Evolutionary conservation across 2,797 vertebrate species (phyloP), one percentile per base, ranked within the genome.

Genomic region (Amblyopsis hoosieri): DNA sequence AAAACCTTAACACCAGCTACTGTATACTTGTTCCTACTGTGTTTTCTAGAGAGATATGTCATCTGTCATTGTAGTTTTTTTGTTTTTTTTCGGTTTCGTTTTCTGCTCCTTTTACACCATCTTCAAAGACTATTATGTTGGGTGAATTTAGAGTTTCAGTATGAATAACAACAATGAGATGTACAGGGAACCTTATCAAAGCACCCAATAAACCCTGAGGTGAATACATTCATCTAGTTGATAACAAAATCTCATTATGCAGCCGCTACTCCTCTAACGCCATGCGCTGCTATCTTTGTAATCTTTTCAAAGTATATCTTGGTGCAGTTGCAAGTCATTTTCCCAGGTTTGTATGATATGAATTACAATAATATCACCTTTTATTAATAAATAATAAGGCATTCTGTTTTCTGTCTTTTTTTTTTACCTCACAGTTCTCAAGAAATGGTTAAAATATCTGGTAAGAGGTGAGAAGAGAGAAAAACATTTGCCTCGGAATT

Each of bases 111-210:
- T 17, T 48, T 37, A 37, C 8, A 37, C 33, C 8, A 37, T 5
- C 33, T 37, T 37, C 33, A 37, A 37, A 37, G 33, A 37, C 6
- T 37, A 37, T 37, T 37, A 60, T 23, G 3, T 23, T 23, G 23
- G 23, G 23, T 23, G 23, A 23, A 23, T 60, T 60, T 15, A 61
- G 42, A 52, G 1, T 42, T 14, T 9, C 19, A 15, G 8, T 33
- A 9, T 12, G 13, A 52, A 52, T 52, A 61, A 61, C 33, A 52
- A 61, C 59, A 51, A n/a, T 7, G 47, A 60, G 14, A 51, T 6
- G 17, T 42, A 14, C 29, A 51, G 29, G 14, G 48, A 52, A 37
- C 31, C 29, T 51, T 52, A 61, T 61, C 49, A 62, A 52, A 62
- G 60, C 19, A 11, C 31, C 9, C 6, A 42, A 37, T 62, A 53